Evolutionary conservation across 2,797 vertebrate genomes (phyloP).

Genomic region (Aphelocoma californica): DNA sequence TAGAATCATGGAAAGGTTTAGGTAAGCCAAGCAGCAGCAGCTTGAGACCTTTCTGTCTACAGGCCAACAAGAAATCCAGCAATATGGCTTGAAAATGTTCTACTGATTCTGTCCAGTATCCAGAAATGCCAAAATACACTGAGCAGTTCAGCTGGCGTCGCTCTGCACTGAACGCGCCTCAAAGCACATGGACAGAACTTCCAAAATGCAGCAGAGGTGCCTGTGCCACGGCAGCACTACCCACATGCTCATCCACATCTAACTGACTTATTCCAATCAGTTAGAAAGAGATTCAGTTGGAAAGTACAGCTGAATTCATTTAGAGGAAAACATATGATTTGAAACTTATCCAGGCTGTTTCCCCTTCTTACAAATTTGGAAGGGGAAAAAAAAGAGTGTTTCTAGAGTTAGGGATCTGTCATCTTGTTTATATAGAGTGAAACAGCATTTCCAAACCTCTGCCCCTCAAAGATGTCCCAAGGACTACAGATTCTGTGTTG

Average conservation of each 20-base stretch:
- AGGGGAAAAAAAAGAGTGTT: background rate
- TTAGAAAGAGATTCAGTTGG: background rate
- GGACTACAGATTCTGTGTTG: background rate
- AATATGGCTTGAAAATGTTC: rapidly evolving
- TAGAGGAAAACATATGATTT: background rate
- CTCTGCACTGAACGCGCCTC: background rate
- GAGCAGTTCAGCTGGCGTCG: background rate
- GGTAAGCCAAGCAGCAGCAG: background rate
- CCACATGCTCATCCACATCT: background rate
- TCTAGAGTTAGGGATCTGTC: background rate
- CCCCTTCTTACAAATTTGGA: background rate
- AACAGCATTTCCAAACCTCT: background rate
- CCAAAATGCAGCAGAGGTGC: background rate
- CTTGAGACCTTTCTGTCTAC: background rate
- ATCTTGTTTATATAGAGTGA: background rate
- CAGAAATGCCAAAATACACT: background rate
- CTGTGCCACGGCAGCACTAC: background rate
- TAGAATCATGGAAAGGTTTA: background rate
- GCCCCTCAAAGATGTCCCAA: background rate
- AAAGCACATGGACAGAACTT: background rate
- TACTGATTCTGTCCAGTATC: background rate
- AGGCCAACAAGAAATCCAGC: background rate
- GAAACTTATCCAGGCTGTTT: background rate
- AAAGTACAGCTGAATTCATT: background rate
- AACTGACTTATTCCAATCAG: background rate